A percentile compares a stretch with the other conserved stretches of the same genome.
phyloP scores from a whole-genome alignment of 2,113 vertebrate genomes.

The Tichodroma muraria region DNA sequence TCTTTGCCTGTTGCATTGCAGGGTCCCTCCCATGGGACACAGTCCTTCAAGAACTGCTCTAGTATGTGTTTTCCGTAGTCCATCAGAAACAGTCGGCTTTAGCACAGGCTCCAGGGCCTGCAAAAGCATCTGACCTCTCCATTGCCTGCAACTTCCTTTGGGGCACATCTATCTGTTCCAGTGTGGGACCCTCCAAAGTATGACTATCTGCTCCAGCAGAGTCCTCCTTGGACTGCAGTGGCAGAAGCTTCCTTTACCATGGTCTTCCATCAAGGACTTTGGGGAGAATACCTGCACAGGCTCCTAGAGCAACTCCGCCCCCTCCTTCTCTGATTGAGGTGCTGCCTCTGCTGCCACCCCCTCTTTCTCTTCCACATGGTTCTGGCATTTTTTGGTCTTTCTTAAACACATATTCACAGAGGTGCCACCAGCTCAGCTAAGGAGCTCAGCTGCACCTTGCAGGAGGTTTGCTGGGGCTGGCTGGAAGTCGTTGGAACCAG shows the following conservation, averaged over 20 bases:
- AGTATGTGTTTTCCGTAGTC: neutral
- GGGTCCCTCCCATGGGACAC: neutral
- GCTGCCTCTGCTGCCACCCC: neutral
- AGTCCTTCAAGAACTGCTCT: neutral
- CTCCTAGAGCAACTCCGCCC: neutral
- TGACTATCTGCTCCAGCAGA: neutral
- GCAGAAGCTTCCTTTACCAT: neutral
- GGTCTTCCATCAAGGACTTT: neutral
- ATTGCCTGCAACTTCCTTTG: neutral
- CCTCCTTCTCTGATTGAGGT: rapidly evolving
- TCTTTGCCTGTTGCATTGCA: neutral
- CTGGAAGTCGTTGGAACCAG: neutral
- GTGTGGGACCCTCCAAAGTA: no score
- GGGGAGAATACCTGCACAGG: neutral
- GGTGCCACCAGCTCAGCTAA: neutral
- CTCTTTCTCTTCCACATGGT: neutral
- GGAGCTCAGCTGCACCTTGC: neutral
- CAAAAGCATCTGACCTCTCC: neutral
- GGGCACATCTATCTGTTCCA: neutral
- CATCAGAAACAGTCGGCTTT: neutral
- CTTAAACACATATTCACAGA: neutral
- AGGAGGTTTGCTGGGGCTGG: neutral
- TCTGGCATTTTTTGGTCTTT: neutral
- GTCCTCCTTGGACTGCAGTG: neutral
- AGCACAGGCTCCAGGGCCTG: neutral